Evolutionary conservation across 2,888 invertebrate species (phyloP), one percentile per base, ranked within the genome.

Genomic region (Marasmarcha lunaedactyla): DNA sequence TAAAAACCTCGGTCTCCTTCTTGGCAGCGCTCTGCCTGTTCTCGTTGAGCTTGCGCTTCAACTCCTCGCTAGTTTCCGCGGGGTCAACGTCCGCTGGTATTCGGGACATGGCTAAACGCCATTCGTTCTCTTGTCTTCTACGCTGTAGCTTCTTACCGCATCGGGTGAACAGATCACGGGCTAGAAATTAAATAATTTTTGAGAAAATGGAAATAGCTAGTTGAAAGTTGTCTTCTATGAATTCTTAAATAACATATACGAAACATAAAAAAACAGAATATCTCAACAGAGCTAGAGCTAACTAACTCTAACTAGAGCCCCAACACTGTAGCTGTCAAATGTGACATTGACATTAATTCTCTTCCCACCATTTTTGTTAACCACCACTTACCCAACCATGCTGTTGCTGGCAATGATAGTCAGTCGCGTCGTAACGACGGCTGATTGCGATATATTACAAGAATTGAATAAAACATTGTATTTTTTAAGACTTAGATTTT

Each of bases 131-230:
- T 54, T 87, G 86, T 35, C 91, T 78, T 7, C 89, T 73, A 30
- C 85, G 72, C 70, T 91, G 88, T 33, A 91, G 62, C 51, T 86
- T 77, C 46, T 83, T 86, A 0, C 90, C 91, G 46, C 90, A 87
- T 57, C 88, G 86, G 33, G 77, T 71, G 52, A 91, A 91, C 13
- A 89, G 83, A 53, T 88, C 87, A 47, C 87, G 78, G 2, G 90
- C 89, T 86, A 64, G 30, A 63, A 63, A 35, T 35, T 35, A 30
- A 25, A 36, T 35, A 11, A 30, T 14, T 40, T 38, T 25, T 10
- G 7, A 37, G 36, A 35, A 7, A 33, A 26, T 13, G 9, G n/a
- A 12, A n/a, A 33, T 33, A 9, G n/a, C n/a, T n/a, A n/a, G n/a
- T n/a, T n/a, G n/a, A n/a, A n/a, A n/a, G n/a, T n/a, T n/a, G n/a